Base-by-base conservation (phyloP, 1,140 invertebrate genomes). In the Panagrolaimus sp. region DNA sequence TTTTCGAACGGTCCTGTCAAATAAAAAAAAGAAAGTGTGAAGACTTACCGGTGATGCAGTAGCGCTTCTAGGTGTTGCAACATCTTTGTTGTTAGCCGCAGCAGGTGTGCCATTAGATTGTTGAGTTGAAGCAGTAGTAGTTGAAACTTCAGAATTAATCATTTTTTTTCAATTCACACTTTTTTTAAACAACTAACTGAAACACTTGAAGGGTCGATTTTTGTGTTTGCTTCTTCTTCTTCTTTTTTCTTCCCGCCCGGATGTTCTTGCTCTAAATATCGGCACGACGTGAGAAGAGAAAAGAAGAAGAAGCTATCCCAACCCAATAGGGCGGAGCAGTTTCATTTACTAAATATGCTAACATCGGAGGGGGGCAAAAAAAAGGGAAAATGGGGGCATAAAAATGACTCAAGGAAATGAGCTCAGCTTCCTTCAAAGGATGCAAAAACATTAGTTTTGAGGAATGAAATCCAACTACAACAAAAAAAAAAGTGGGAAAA, bases 351-450 rank as follows among this genome's bases (percentile, higher is more conserved):
- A 38, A 38, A 38, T 38, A 38, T 38, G 7, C 7, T 38, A 38
- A 38, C 31, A 38, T 38, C 7, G 31, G 31, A 38, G 31, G 31
- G n/a, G 31, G 31, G 31, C 2, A 38, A 7, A 38, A 38, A 7
- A 38, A 38, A 38, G 31, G 31, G 31, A 38, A 38, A 57, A 57
- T 57, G 20, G 51, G 51, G 51, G 51, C 51, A 27, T 57, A 57
- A 57, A 57, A 57, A 57, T 16, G 51, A 57, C 20, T 27, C 51
- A 57, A 57, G 51, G 51, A 57, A 57, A 57, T 57, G 27, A 57
- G 51, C 51, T 16, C n/a, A 57, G 27, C 51, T 27, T 27, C 31
- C 31, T 38, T 38, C 31, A 38, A 38, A 38, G 7, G 31, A 38
- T 38, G 31, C 31, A 38, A 38, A 38, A 38, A 38, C 31, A 38